phyloP scores from a whole-genome alignment of 2,888 invertebrate species.

The Trichacis sp. region DNA sequence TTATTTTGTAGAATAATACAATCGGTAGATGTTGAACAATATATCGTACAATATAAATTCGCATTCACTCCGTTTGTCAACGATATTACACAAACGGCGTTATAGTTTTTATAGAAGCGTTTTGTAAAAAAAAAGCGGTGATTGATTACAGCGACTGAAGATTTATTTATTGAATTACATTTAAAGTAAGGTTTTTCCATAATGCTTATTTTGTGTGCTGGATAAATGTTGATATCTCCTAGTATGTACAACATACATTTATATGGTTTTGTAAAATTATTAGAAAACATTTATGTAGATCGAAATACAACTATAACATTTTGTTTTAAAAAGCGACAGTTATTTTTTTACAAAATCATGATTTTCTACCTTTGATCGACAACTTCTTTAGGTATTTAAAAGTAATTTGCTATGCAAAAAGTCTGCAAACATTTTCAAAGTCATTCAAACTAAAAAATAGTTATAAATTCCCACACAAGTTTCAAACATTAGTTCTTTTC shows the following conservation, averaged over 20 bases:
- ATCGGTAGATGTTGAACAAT: not conserved
- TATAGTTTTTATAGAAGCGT: slow-evolving; percentile 2
- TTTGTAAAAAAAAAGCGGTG: not conserved
- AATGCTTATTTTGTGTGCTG: slow-evolving; percentile 4
- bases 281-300: not conserved
- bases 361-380: not conserved
- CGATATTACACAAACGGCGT: not conserved
- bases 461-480: too few relatives aligned
- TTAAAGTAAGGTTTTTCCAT: not conserved
- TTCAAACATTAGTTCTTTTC: too few relatives aligned
- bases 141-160: not conserved
- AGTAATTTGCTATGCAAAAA: too few relatives aligned
- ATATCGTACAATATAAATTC: not conserved
- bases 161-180: not conserved
- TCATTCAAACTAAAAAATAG: too few relatives aligned
- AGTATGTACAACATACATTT: slow-evolving; percentile 1
- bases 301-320: slow-evolving; percentile 6
- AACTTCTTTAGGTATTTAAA: too few relatives aligned
- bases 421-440: too few relatives aligned
- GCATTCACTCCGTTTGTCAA: not conserved
- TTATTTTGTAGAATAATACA: slow-evolving; percentile 5
- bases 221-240: not conserved
- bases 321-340: not conserved
- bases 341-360: not conserved
- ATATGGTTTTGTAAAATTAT: slow-evolving; percentile 9